Evolutionary conservation across 2,888 invertebrate genomes (phyloP), one percentile per base, ranked within the genome.

Genomic region (Pollenia griseotomentosa): DNA sequence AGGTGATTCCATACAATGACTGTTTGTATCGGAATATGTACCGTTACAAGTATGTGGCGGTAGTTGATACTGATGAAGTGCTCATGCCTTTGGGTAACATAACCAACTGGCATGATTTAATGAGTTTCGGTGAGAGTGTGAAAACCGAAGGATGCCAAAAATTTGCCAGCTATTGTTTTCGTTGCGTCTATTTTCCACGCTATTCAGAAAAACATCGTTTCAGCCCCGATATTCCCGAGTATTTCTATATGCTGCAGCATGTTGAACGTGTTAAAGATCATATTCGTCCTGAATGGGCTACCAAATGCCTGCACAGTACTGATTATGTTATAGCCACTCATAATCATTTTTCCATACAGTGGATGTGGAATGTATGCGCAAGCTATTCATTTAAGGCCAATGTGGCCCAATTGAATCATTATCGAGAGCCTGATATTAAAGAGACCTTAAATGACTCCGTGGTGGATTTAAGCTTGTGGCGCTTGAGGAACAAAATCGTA

Each of bases 1-100:
- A 99, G 93, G 94, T 99, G 88, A 97, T 98, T 90, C 98, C 98
- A 8, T 98, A 98, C 94, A 99, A 99, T 93, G 98, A 99, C 93
- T 99, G 98, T 92, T 95, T 98, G 85, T 98, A 98, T 94, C 96
- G 97, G 91, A 97, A 98, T 92, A 95, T 98, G 95, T 97, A 98
- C 93, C 95, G 96, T 88, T 98, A 97, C 93, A 96, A 97, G 88
- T 97, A 97, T 94, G 96, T 98, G 68, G 97, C 97, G 7, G 94
- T 98, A 79, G 94, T 98, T 73, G 99, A 99, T 92, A 96, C 97
- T 81, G 99, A 99, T 93, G 98, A 99, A 94, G 96, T 98, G 68
- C 97, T 98, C 89, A 97, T 99, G 96, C 98, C 98, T 0, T 95
- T 96, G 90, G 95, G 95, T 90, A 92, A 92, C 42, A 95, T 95